These are phyloP conservation scores for Thermophis baileyi DNA, from an alignment of 2,113 vertebrate genomes.

Conservation along the genomic window DNA sequence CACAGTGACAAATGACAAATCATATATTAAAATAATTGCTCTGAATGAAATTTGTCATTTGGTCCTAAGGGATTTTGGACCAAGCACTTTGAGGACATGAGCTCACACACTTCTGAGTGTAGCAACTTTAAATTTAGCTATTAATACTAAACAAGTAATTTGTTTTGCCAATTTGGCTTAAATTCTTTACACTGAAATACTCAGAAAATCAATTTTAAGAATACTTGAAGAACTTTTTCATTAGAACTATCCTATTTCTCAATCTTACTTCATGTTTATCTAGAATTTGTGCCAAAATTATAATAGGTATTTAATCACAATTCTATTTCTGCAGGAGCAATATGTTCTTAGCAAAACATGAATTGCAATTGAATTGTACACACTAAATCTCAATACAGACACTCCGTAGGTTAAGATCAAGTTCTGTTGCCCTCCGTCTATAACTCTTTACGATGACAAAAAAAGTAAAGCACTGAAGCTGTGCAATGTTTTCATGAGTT, in stretches of 20 bases:
- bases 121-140: not conserved
- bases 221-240: not conserved
- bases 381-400: no score
- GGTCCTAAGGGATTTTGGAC: not conserved
- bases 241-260: not conserved
- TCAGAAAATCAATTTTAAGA: not conserved
- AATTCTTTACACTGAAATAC: not conserved
- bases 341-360: no score
- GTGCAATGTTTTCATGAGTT: no score
- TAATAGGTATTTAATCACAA: not conserved
- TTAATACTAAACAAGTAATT: not conserved
- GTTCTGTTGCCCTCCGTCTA: no score
- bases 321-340: not conserved
- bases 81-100: not conserved
- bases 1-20: not conserved
- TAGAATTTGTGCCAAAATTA: not conserved
- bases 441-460: no score
- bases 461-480: no score
- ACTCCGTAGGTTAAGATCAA: no score
- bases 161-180: not conserved
- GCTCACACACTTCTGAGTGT: not conserved
- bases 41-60: not conserved
- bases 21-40: not conserved
- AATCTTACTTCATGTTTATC: not conserved
- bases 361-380: no score